Conservation (phyloP, 1,140 invertebrate genomes). For the Brachionus plicatilis region DNA sequence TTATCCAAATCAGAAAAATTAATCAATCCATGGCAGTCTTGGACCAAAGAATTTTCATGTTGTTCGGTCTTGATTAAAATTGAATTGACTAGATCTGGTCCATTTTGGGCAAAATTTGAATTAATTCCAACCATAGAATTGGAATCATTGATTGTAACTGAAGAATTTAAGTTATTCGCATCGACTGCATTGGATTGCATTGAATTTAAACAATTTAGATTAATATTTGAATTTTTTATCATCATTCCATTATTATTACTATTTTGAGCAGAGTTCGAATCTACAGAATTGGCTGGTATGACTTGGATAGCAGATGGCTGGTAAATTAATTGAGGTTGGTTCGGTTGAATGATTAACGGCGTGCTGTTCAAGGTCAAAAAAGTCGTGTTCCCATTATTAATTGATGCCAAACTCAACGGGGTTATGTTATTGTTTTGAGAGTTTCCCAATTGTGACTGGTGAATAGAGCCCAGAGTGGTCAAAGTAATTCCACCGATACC, state of each 20-base stretch:
- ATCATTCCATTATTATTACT: neutral
- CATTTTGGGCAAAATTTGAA: neutral
- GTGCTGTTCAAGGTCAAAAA: neutral
- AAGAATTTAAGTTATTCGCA: neutral
- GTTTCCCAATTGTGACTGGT: conserved; percentile 20
- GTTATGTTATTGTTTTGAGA: neutral
- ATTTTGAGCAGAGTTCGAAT: neutral
- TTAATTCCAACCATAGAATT: neutral
- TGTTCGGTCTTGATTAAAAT: conserved; percentile 12
- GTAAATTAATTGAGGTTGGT: conserved; percentile 5
- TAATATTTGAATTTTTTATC: conserved; percentile 19
- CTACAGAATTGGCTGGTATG: neutral
- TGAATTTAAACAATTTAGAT: conserved; percentile 13
- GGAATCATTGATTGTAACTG: neutral
- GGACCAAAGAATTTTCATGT: neutral
- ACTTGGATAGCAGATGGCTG: neutral
- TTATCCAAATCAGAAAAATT: conserved; percentile 26
- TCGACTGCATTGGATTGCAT: neutral
- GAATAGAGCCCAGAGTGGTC: conserved; percentile 21
- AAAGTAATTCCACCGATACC: conserved; percentile 33
- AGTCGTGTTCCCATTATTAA: neutral
- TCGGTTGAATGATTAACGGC: neutral
- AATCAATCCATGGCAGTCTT: conserved; percentile 12
- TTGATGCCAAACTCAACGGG: neutral
- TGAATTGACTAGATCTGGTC: conserved; percentile 6